phyloP scores from a whole-genome alignment of 2,113 vertebrate genomes.

The Centropristis striata region DNA sequence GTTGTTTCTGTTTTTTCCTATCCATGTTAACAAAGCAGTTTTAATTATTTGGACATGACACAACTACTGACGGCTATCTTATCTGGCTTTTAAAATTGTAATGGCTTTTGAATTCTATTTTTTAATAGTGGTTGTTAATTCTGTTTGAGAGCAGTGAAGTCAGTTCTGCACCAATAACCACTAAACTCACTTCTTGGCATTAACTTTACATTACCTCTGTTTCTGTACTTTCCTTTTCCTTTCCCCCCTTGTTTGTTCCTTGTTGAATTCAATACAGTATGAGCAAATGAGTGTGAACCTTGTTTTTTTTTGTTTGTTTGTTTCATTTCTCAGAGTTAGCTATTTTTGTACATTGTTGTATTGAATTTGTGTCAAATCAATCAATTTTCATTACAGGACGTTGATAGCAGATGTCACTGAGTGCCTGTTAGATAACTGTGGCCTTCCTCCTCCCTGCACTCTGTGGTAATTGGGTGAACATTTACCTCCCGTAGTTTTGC shows the following conservation, averaged over 20 bases:
- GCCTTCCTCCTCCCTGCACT: background rate
- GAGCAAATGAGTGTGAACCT: background rate
- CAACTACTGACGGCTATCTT: too few species aligned
- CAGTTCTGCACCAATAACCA: background rate
- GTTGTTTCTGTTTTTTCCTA: background rate
- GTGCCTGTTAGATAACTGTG: background rate
- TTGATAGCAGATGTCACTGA: background rate
- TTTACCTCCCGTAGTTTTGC: background rate
- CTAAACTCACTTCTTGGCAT: too few species aligned
- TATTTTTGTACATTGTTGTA: background rate
- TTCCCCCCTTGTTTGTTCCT: too few species aligned
- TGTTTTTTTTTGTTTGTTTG: too few species aligned
- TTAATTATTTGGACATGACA: background rate
- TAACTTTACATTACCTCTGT: too few species aligned
- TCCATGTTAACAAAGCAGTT: background rate
- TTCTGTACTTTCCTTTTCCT: too few species aligned
- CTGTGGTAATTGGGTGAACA: background rate
- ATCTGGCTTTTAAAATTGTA: background rate
- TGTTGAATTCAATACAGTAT: too few species aligned
- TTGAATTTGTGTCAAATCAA: background rate
- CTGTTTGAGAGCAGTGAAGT: background rate
- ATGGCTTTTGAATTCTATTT: too few species aligned
- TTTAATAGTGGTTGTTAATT: too few species aligned
- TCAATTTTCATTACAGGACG: background rate
- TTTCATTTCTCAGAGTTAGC: background rate